These are phyloP conservation scores for Parotocinclus haroldoi DNA, from an alignment of 2,797 vertebrate genomes.

Conservation along the genomic window DNA sequence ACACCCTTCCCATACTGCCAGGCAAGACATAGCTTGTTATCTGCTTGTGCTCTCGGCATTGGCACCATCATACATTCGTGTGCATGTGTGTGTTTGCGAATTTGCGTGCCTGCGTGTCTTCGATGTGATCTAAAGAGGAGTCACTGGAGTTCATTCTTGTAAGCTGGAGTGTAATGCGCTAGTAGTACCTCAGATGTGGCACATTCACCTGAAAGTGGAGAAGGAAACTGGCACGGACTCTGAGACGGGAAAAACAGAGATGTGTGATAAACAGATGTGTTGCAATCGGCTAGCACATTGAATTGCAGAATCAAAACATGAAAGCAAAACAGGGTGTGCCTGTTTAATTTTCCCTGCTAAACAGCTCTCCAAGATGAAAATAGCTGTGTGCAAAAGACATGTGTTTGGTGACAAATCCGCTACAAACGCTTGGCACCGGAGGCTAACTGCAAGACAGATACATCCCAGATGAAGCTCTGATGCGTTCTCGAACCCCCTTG, in stretches of 20 bases:
- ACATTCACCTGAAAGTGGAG: neutral
- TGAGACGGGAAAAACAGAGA: neutral
- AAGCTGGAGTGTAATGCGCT: neutral
- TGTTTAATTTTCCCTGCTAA: constrained; percentile 33
- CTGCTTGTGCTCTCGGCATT: constrained; percentile 37
- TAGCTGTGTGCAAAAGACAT: constrained; percentile 2
- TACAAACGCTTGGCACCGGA: neutral
- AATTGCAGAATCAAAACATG: constrained; percentile 31
- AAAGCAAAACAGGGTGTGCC: constrained; percentile 34
- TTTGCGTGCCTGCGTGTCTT: constrained; percentile 7
- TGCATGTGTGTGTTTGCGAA: constrained; percentile 8
- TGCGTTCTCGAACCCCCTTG: neutral
- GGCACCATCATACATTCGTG: constrained; percentile 25
- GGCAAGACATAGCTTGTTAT: constrained; percentile 63
- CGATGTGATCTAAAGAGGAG: constrained; percentile 33
- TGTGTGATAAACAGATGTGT: constrained; percentile 36
- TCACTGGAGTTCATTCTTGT: constrained; percentile 34
- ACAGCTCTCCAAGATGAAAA: constrained; percentile 20
- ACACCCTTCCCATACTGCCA: constrained; percentile 50
- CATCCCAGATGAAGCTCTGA: neutral
- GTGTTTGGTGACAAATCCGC: neutral
- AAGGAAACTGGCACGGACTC: constrained; percentile 12
- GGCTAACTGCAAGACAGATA: neutral
- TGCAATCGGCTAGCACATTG: constrained; percentile 42
- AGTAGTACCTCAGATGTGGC: too few relatives aligned